A percentile compares a stretch with the other conserved stretches of the same genome.
Conservation (phyloP, 2,113 vertebrate species). For the Cyanistes caeruleus region DNA sequence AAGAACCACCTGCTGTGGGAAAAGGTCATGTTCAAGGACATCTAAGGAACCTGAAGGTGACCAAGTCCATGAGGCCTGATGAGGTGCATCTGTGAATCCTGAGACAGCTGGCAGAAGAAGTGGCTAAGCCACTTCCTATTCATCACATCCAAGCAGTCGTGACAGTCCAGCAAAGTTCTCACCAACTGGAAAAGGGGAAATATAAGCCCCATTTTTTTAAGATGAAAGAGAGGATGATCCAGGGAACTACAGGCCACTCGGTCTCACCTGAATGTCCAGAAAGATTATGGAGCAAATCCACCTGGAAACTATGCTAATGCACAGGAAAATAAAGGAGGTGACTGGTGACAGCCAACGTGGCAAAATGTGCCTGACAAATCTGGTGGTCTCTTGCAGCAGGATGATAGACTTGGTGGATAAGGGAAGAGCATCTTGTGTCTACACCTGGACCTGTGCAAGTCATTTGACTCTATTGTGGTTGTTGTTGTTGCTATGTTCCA, state of each 20-base stretch:
- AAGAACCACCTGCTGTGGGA: background rate
- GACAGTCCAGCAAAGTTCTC: background rate
- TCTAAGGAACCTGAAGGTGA: background rate
- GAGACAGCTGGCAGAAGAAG: background rate
- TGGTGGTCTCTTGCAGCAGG: no score
- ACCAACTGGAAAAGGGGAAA: background rate
- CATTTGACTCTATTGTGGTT: background rate
- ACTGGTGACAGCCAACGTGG: background rate
- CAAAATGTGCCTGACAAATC: background rate
- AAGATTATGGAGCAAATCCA: background rate
- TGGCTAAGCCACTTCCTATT: background rate
- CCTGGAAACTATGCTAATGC: background rate
- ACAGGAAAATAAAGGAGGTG: background rate
- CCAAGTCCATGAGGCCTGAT: background rate
- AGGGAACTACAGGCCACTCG: background rate
- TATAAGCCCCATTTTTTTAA: background rate
- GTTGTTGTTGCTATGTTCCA: no score
- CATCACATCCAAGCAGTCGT: background rate
- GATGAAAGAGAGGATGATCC: background rate
- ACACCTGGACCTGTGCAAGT: no score
- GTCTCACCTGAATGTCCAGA: background rate
- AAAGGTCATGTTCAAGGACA: background rate
- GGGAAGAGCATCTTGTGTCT: background rate
- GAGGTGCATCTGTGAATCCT: background rate
- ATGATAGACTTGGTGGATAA: background rate